A percentile compares a stretch with the other conserved stretches of the same genome.
Conservation (phyloP, 1,140 invertebrate genomes). For the Drosophila dunni region DNA sequence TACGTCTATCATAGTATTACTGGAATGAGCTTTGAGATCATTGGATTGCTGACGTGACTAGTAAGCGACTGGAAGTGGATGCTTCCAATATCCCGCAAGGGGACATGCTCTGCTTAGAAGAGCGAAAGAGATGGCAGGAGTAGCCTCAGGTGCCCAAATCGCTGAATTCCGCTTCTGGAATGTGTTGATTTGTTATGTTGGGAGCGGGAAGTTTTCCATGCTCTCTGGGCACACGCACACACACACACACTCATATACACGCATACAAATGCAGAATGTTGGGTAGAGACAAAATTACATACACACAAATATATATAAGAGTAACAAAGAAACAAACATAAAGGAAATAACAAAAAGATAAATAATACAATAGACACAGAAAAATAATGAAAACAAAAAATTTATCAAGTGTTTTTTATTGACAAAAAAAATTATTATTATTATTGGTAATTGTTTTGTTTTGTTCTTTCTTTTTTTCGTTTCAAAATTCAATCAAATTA, state of each 20-base stretch:
- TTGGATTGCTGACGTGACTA: conserved; percentile 40
- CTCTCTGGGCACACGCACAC: conserved; percentile 2
- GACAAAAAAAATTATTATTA: conserved; percentile 65
- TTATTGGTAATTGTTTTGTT: conserved; percentile 34
- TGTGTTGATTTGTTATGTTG: background rate
- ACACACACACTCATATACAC: background rate
- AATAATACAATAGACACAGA: conserved; percentile 47
- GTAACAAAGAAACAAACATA: conserved; percentile 30
- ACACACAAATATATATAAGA: conserved; percentile 14
- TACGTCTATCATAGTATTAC: background rate
- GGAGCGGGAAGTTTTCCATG: background rate
- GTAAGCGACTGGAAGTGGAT: background rate
- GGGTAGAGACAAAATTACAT: background rate
- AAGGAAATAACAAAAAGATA: conserved; percentile 32
- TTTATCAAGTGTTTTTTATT: conserved; percentile 68
- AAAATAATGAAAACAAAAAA: conserved; percentile 67
- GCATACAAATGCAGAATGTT: conserved; percentile 1
- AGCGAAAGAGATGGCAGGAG: background rate
- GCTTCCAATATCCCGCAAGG: background rate
- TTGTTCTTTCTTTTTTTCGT: conserved; percentile 25
- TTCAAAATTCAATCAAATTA: conserved; percentile 53
- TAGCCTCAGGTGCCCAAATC: background rate
- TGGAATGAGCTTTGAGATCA: conserved; percentile 54
- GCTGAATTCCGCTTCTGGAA: background rate
- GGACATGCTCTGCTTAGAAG: background rate